Percentiles rank a stretch among this genome's conserved stretches.
Conservation (phyloP, 1,140 invertebrate species). For the Trypoxylus dichotomus region DNA sequence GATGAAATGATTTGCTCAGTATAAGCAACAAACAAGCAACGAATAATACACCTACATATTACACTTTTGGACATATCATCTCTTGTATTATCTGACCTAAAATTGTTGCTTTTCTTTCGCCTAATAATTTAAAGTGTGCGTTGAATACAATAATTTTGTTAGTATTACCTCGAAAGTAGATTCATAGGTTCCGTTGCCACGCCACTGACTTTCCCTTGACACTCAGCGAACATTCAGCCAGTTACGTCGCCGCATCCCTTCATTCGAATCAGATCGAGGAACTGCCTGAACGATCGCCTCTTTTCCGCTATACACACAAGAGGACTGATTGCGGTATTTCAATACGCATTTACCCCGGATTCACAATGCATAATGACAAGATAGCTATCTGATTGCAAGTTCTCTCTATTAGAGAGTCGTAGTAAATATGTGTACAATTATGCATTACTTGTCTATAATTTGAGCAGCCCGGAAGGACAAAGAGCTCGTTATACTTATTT, state of each 20-base stretch:
- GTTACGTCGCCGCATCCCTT: slow-evolving; percentile 1
- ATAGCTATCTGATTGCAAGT: slow-evolving; percentile 44
- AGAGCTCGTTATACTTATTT: slow-evolving; percentile 37
- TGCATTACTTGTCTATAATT: slow-evolving; percentile 33
- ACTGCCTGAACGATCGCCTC: slow-evolving; percentile 37
- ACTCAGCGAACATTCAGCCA: slow-evolving; percentile 31
- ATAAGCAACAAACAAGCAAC: too few relatives aligned
- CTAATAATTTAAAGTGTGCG: too few relatives aligned
- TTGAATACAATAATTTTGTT: too few relatives aligned
- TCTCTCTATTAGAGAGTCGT: slow-evolving; percentile 31
- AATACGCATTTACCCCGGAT: slow-evolving; percentile 43
- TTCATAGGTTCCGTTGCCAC: too few relatives aligned
- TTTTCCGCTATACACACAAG: slow-evolving; percentile 34
- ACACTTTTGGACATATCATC: too few relatives aligned
- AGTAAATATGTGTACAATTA: slow-evolving; percentile 43
- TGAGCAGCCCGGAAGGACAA: slow-evolving; percentile 33
- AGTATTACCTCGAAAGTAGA: too few relatives aligned
- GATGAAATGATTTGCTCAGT: too few relatives aligned
- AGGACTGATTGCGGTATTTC: slow-evolving; percentile 48
- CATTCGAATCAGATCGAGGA: slow-evolving; percentile 37
- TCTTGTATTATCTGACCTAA: too few relatives aligned
- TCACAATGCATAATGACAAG: slow-evolving; percentile 48
- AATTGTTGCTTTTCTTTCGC: too few relatives aligned
- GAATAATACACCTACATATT: too few relatives aligned
- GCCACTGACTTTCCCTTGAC: slow-evolving; percentile 23